Evolutionary conservation across 2,797 vertebrate species (phyloP).

Genomic region (Rhinella marina): DNA sequence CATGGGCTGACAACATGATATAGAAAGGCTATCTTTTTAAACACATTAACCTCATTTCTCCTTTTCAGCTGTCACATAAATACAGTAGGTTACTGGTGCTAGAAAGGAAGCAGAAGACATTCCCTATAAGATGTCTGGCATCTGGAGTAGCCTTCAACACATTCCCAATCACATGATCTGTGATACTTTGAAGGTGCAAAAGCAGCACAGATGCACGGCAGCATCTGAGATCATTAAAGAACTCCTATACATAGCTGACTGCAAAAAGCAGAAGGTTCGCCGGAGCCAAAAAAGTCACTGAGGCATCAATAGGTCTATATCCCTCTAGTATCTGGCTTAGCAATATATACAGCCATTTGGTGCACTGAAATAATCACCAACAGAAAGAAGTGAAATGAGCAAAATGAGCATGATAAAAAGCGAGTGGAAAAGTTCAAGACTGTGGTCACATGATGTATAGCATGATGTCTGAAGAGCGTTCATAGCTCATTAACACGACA

Average conservation of each 20-base stretch:
- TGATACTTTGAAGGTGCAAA: slow-evolving; percentile 57
- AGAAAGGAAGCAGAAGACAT: slow-evolving; percentile 25
- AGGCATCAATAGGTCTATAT: background rate
- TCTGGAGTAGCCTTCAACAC: slow-evolving; percentile 60
- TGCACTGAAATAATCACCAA: background rate
- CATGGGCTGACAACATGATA: background rate
- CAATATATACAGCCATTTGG: background rate
- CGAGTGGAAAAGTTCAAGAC: background rate
- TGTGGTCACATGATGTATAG: slow-evolving; percentile 18
- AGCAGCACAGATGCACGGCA: slow-evolving; percentile 60
- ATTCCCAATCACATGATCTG: slow-evolving; percentile 58
- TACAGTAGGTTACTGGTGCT: background rate
- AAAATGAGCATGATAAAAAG: background rate
- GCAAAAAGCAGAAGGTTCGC: too few relatives aligned
- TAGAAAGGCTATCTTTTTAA: background rate
- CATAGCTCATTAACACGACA: slow-evolving; percentile 49
- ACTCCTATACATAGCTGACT: background rate
- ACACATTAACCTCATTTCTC: background rate
- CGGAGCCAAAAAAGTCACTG: background rate
- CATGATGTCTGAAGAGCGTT: slow-evolving; percentile 34
- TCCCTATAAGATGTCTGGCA: slow-evolving; percentile 47
- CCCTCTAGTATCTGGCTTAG: background rate
- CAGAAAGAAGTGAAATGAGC: background rate
- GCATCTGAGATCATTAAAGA: slow-evolving; percentile 46
- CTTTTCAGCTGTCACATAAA: background rate